These are phyloP conservation scores for Nemapogon koenigi DNA, from an alignment of 2,888 invertebrate genomes.

Conservation along the genomic window DNA sequence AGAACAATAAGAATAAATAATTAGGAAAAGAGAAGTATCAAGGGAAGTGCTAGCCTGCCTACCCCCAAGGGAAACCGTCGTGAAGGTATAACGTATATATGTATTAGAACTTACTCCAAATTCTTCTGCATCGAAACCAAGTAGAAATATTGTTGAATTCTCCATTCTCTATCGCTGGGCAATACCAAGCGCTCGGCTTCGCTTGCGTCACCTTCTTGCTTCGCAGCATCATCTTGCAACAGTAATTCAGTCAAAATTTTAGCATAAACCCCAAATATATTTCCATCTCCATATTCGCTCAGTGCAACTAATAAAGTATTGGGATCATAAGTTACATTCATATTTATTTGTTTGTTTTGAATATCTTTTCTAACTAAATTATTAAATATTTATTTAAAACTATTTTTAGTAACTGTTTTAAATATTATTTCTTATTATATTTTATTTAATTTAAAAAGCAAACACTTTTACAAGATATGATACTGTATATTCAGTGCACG, in stretches of 20 bases:
- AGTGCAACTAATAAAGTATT: slow-evolving; percentile 61
- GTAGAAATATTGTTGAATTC: slow-evolving; percentile 71
- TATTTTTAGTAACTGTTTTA: too few relatives aligned
- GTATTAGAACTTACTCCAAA: slow-evolving; percentile 20
- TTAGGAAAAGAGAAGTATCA: too few relatives aligned
- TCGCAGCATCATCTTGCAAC: slow-evolving; percentile 48
- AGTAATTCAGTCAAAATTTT: slow-evolving; percentile 69
- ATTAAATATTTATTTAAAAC: too few relatives aligned
- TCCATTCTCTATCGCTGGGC: slow-evolving; percentile 74
- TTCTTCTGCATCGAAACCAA: slow-evolving; percentile 71
- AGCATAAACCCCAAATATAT: slow-evolving; percentile 72
- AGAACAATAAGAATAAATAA: too few relatives aligned
- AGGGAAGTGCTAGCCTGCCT: too few relatives aligned
- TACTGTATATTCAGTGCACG: too few relatives aligned
- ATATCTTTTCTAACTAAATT: too few relatives aligned
- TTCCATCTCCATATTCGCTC: slow-evolving; percentile 59
- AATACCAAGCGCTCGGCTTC: slow-evolving; percentile 66
- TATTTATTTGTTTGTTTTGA: slow-evolving; percentile 20
- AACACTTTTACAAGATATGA: too few relatives aligned
- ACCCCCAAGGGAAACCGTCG: too few relatives aligned
- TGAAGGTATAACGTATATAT: too few relatives aligned
- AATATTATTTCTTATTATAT: too few relatives aligned
- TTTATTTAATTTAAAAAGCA: too few relatives aligned
- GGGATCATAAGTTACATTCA: slow-evolving; percentile 41
- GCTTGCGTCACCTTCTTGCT: slow-evolving; percentile 42